Base-by-base conservation (phyloP, 1,140 invertebrate species). In the Antheraea pernyi region DNA sequence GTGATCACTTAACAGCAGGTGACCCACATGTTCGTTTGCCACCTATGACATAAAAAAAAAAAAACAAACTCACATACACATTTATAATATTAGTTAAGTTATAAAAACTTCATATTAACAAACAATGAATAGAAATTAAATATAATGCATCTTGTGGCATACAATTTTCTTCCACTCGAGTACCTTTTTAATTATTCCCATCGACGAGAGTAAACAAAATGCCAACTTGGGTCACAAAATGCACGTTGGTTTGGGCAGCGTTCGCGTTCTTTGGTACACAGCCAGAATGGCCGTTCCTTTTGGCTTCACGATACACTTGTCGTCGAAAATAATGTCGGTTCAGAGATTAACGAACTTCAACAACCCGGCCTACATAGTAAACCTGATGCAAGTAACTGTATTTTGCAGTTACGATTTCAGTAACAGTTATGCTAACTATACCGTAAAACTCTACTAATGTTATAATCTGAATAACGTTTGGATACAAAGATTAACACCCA, bases 251-350 rank as follows among this genome's bases (percentile, higher is more conserved):
- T 86, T 86, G 85, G 81, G 80, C 82, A 82, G 82, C 82, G 78
- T 80, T 83, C 84, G 85, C 90, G 90, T 92, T 90, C 90, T 82
- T 92, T 92, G 90, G 90, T 92, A 87, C 88, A 80, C 76, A 73
- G 90, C 90, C 90, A 92, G 89, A 91, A 89, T 81, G 82, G 80
- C 82, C 88, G 87, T 86, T 90, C 88, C 89, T 92, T 91, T 92
- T 91, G 88, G 90, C 88, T 83, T 91, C 85, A 89, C 81, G 84
- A 86, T 91, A 83, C 80, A 78, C 73, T 81, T 78, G 78, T 82
- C 78, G 80, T 78, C 78, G 77, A 88, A 88, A 86, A 90, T 90
- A 91, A 90, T 90, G 87, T 86, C 86, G 88, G 82, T 89, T 83
- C 82, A 88, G 85, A 90, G 89, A 91, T 82, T 91, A 89, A 91